phyloP scores from a whole-genome alignment of 2,113 vertebrate genomes.

The Edolisoma coerulescens region DNA sequence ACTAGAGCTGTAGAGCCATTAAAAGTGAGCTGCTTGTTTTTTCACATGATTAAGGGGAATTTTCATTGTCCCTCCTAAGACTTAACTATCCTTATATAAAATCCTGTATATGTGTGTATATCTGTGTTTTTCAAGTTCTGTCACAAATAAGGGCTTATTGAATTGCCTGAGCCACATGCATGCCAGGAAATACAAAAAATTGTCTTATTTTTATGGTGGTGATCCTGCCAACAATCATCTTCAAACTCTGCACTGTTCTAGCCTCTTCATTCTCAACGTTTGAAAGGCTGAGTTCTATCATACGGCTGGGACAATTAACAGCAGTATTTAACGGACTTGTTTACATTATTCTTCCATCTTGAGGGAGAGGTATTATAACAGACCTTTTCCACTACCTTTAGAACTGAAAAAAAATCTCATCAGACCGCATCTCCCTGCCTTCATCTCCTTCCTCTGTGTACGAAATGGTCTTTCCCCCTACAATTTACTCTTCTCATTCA shows the following conservation, averaged over 20 bases:
- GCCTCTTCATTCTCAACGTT: background rate
- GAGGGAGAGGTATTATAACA: background rate
- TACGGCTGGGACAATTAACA: background rate
- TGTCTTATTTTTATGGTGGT: background rate
- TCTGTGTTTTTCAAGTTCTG: background rate
- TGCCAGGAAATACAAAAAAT: background rate
- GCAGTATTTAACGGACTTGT: background rate
- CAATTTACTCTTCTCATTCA: background rate
- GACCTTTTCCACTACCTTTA: background rate
- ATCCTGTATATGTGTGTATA: background rate
- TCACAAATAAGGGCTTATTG: background rate
- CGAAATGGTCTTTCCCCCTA: background rate
- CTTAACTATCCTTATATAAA: background rate
- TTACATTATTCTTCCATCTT: background rate
- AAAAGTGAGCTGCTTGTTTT: background rate
- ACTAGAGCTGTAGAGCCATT: background rate
- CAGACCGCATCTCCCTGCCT: background rate
- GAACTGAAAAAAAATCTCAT: background rate
- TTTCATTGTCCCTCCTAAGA: background rate
- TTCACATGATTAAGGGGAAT: background rate
- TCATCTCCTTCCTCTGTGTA: background rate
- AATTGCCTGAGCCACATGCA: background rate
- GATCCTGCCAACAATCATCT: background rate
- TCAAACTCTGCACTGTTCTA: background rate
- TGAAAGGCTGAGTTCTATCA: background rate